phyloP scores from a whole-genome alignment of 2,888 invertebrate genomes.

The Pheosia gnoma region DNA sequence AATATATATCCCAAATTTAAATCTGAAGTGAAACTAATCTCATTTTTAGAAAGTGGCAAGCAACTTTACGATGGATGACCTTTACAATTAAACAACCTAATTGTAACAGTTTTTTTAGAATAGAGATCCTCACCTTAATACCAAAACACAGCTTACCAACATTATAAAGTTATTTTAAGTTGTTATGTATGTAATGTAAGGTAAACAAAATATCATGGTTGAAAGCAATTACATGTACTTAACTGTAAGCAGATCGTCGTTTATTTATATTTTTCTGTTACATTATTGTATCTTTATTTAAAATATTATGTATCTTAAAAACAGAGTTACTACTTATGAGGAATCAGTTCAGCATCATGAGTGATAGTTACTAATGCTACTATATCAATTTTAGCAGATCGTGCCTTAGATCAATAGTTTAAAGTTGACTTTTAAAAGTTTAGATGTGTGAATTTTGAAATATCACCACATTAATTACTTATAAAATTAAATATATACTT shows the following conservation, averaged over 20 bases:
- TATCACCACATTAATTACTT: slow-evolving; percentile 47
- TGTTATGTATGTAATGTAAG: slow-evolving; percentile 75
- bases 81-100: not conserved
- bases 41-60: slow-evolving; percentile 7
- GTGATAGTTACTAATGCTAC: slow-evolving; percentile 59
- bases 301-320: slow-evolving; percentile 26
- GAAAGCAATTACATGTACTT: slow-evolving; percentile 63
- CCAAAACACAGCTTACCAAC: slow-evolving; percentile 84
- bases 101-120: slow-evolving; percentile 46
- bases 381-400: slow-evolving; percentile 75
- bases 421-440: slow-evolving; percentile 46
- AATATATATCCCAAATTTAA: slow-evolving; percentile 28
- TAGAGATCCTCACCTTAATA: slow-evolving; percentile 82
- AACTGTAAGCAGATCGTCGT: slow-evolving; percentile 64
- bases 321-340: slow-evolving; percentile 61
- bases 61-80: slow-evolving; percentile 22
- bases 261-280: slow-evolving; percentile 80
- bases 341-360: slow-evolving; percentile 66
- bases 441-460: slow-evolving; percentile 67
- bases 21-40: slow-evolving; percentile 18
- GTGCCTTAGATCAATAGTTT: slow-evolving; percentile 80
- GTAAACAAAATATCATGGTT: slow-evolving; percentile 71
- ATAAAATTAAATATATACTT: slow-evolving; percentile 37
- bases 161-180: slow-evolving; percentile 79
- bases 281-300: slow-evolving; percentile 70